These are phyloP conservation scores for Tyria jacobaeae DNA, from an alignment of 2,888 invertebrate species.

Conservation along the genomic window DNA sequence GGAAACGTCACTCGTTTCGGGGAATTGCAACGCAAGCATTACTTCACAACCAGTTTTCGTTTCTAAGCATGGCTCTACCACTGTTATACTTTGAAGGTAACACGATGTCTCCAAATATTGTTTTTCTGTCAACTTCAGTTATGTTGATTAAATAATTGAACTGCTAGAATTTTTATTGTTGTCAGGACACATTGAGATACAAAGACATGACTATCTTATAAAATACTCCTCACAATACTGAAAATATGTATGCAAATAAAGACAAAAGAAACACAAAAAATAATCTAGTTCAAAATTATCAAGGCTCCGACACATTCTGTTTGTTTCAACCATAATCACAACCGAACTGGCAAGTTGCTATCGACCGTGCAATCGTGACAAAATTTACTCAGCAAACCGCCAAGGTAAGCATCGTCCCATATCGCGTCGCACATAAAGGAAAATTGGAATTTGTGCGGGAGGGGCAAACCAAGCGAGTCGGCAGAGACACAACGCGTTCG, in stretches of 20 bases:
- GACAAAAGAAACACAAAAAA: background rate
- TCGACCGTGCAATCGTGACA: constrained; percentile 23
- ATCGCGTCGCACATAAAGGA: constrained; percentile 64
- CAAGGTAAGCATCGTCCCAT: constrained; percentile 46
- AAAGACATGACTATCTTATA: too few relatives aligned
- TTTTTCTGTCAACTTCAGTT: too few relatives aligned
- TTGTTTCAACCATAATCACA: constrained; percentile 4
- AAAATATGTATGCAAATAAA: background rate
- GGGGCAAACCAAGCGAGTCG: constrained; percentile 14
- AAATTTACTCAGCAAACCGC: constrained; percentile 33
- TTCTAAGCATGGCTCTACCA: too few relatives aligned
- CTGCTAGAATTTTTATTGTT: too few relatives aligned
- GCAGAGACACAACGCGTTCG: constrained; percentile 39
- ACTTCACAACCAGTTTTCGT: too few relatives aligned
- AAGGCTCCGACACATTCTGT: constrained; percentile 2
- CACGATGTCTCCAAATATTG: too few relatives aligned
- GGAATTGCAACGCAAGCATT: too few relatives aligned
- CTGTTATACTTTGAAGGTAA: too few relatives aligned
- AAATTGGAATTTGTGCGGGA: constrained; percentile 67
- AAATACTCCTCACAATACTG: background rate
- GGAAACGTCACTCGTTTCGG: too few relatives aligned
- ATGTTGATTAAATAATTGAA: too few relatives aligned
- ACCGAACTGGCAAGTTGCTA: constrained; percentile 13
- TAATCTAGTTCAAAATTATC: background rate
- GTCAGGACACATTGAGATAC: too few relatives aligned